phyloP scores from a whole-genome alignment of 2,113 vertebrate species.

The Podarcis cretensis region DNA sequence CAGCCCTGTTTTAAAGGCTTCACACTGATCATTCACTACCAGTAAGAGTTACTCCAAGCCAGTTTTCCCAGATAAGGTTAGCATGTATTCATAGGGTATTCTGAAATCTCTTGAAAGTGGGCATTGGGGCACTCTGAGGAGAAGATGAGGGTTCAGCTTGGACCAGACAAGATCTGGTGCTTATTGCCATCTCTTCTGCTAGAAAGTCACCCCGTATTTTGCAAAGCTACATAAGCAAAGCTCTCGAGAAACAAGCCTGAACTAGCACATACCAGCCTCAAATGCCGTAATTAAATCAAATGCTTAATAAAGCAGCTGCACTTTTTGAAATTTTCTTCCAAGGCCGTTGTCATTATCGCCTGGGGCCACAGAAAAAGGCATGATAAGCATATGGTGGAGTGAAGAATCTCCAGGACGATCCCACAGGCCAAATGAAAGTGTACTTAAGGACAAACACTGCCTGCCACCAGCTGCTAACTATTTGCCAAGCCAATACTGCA shows the following conservation, averaged over 20 bases:
- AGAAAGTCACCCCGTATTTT: background rate
- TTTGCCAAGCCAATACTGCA: constrained; percentile 17
- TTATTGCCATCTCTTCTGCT: background rate
- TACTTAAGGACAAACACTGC: background rate
- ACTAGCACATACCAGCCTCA: constrained; percentile 9
- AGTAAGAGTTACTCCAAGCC: no score
- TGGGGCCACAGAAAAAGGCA: constrained; percentile 41
- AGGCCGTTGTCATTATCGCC: constrained; percentile 28
- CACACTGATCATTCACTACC: no score
- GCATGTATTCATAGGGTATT: background rate
- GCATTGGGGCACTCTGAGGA: no score
- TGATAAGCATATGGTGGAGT: constrained; percentile 25
- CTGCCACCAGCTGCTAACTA: background rate
- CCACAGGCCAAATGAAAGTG: background rate
- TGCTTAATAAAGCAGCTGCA: constrained; percentile 39
- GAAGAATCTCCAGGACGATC: constrained; percentile 13
- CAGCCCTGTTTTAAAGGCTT: no score
- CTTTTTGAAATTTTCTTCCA: constrained; percentile 45
- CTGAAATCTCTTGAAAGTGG: background rate
- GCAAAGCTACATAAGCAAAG: background rate
- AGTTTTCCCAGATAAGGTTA: background rate
- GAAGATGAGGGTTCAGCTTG: background rate
- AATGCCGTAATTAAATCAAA: constrained; percentile 13
- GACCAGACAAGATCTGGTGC: background rate
- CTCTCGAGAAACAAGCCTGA: background rate